phyloP scores from a whole-genome alignment of 1,140 invertebrate genomes.

The Aradophagus sp. region DNA sequence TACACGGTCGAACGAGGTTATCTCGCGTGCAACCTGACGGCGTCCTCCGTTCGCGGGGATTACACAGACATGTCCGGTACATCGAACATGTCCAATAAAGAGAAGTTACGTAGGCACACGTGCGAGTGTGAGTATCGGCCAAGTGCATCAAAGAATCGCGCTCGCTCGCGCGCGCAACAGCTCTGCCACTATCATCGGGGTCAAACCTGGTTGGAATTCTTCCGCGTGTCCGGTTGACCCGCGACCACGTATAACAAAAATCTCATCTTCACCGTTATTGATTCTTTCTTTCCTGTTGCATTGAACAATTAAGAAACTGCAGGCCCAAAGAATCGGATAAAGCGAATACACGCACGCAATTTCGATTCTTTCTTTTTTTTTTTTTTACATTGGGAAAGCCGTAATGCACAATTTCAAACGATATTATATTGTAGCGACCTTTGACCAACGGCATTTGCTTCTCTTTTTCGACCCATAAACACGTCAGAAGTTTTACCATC shows the following conservation, averaged over 20 bases:
- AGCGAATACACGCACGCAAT: no score
- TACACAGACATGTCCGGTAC: conserved; percentile 55
- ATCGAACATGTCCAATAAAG: conserved; percentile 56
- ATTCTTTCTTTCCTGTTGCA: conserved; percentile 7
- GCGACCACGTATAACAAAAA: conserved; percentile 35
- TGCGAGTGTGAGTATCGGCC: conserved; percentile 38
- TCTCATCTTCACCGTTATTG: conserved; percentile 20
- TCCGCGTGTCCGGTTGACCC: conserved; percentile 54
- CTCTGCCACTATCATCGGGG: conserved; percentile 53
- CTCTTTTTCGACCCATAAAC: no score
- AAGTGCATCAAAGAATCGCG: conserved; percentile 42
- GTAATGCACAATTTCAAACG: no score
- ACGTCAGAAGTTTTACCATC: no score
- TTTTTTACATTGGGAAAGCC: no score
- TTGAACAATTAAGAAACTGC: no score
- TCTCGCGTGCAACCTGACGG: conserved; percentile 59
- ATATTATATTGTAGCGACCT: no score
- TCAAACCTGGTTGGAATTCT: conserved; percentile 44
- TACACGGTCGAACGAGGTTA: conserved; percentile 57
- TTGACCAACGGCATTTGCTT: no score
- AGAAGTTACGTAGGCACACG: conserved; percentile 50
- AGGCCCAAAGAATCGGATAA: no score
- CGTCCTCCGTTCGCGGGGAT: conserved; percentile 48
- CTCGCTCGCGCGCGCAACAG: conserved; percentile 34
- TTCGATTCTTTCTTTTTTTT: no score